Evolutionary conservation across 2,113 vertebrate genomes (phyloP), one percentile per base, ranked within the genome.

Genomic region (Cebidichthys violaceus): DNA sequence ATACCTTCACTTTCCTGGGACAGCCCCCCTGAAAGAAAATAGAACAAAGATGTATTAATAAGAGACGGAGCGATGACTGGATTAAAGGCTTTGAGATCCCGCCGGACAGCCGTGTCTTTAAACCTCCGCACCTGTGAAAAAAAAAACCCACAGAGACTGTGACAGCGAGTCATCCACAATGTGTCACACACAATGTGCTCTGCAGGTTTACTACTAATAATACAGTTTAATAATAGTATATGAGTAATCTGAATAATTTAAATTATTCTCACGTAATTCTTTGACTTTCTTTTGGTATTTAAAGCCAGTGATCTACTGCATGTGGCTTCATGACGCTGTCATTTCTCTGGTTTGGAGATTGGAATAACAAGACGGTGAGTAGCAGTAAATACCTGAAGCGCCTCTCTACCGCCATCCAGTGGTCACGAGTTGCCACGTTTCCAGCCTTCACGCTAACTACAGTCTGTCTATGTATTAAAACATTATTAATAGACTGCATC

Each of bases 11-110:
- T 11, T 31, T 29, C 29, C 31, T 35, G 31, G 50, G 60, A 52
- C 66, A 70, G 33, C 65, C 69, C 61, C 59, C 7, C 64, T 68
- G n/a, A 77, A 69, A 84, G 72, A 86, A 67, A 85, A 81, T 52
- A 29, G 50, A 75, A 81, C 71, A 85, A 65, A 83, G 59, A 71
- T 76, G 64, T 55, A 87, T 81, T 86, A 86, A 82, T 81, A 83
- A 86, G 78, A 79, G 82, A 79, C 72, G 69, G 62, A 83, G 84
- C 60, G 70, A 89, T 85, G 83, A 79, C 24, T 70, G 88, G 93
- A 93, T 94, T 92, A 91, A 88, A 83, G 89, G 93, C 90, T 91
- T 90, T 84, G 29, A 82, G 82, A 79, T 77, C 61, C 65, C 18
- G 29, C 5, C 2, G 3, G 22, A 66, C 57, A 39, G 72, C 39